These are phyloP conservation scores for Chlorodrepanis virens DNA, from an alignment of 2,113 vertebrate genomes.

Conservation along the genomic window DNA sequence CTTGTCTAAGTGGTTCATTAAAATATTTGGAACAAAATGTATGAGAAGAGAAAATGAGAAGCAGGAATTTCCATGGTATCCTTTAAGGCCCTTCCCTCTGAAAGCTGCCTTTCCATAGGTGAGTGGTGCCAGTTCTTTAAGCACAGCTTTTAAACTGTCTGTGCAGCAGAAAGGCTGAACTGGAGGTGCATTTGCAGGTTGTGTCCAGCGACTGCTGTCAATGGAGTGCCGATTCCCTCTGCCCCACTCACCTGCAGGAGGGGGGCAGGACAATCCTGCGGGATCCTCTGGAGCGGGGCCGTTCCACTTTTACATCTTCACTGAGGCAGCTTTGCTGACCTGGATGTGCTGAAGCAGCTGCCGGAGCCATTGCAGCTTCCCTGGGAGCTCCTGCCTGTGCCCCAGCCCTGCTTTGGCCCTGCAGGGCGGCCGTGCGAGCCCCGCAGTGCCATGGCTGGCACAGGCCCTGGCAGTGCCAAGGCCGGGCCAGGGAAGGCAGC, in stretches of 20 bases:
- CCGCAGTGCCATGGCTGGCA: rapidly evolving
- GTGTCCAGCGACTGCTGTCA: neutral
- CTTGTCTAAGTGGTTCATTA: neutral
- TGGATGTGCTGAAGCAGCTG: neutral
- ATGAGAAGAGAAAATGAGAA: neutral
- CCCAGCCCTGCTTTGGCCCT: rapidly evolving
- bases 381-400: neutral
- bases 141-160: neutral
- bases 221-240: neutral
- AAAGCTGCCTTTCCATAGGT: neutral
- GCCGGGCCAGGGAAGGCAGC: rapidly evolving
- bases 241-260: neutral
- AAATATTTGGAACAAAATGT: neutral
- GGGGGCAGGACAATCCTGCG: rapidly evolving
- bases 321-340: neutral
- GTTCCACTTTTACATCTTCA: rapidly evolving
- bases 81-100: neutral
- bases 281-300: neutral
- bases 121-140: neutral
- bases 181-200: neutral
- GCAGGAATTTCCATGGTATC: neutral
- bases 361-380: neutral
- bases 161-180: neutral
- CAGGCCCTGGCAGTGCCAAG: rapidly evolving
- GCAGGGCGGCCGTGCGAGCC: rapidly evolving